A percentile compares a stretch with the other conserved stretches of the same genome.
phyloP scores from a whole-genome alignment of 1,140 invertebrate genomes.

The Tetraneura akinire region DNA sequence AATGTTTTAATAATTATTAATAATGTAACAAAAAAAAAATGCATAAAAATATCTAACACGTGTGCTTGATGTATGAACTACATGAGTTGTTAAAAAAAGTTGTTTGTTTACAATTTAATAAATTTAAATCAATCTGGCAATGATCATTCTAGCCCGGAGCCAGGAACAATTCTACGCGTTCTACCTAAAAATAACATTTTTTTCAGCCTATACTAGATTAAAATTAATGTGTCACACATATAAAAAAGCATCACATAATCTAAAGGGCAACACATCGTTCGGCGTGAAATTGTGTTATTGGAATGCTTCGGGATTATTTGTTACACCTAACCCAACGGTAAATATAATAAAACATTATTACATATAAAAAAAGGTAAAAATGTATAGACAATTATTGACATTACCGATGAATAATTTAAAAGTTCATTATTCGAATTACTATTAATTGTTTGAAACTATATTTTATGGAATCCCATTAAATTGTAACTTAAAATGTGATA shows the following conservation, averaged over 20 bases:
- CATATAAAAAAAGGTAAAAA: too few relatives aligned
- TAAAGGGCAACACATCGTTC: background rate
- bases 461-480: too few relatives aligned
- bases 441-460: too few relatives aligned
- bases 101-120: constrained; percentile 9
- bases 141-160: background rate
- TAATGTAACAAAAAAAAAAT: too few relatives aligned
- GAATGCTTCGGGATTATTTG: background rate
- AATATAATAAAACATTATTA: too few relatives aligned
- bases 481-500: too few relatives aligned
- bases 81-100: background rate
- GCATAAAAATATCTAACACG: background rate
- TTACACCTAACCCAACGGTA: too few relatives aligned
- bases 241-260: constrained; percentile 17
- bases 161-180: background rate
- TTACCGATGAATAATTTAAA: too few relatives aligned
- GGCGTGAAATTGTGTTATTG: background rate
- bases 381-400: too few relatives aligned
- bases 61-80: too few relatives aligned
- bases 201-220: constrained; percentile 10
- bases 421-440: too few relatives aligned
- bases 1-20: too few relatives aligned
- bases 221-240: constrained; percentile 31
- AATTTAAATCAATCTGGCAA: constrained; percentile 3
- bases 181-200: constrained; percentile 32